Evolutionary conservation across 2,797 vertebrate species (phyloP).

Genomic region (Chromobotia macracanthus): DNA sequence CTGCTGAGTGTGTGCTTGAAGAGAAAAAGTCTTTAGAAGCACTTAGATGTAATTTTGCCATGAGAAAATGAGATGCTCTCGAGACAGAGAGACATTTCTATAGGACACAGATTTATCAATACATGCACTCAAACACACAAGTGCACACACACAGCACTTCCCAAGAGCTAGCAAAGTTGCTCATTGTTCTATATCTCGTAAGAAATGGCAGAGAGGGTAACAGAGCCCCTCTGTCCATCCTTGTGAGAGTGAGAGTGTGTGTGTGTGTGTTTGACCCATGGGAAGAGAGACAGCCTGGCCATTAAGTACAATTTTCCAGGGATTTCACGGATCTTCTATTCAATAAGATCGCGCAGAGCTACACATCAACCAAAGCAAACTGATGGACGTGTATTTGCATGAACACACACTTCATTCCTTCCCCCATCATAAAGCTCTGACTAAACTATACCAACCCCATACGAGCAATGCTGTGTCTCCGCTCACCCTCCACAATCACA

Average conservation of each 20-base stretch:
- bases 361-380: conserved; percentile 39
- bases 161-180: conserved; percentile 36
- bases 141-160: not conserved
- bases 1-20: conserved; percentile 12
- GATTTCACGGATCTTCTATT: conserved; percentile 44
- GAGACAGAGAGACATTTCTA: conserved; percentile 1
- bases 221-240: conserved; percentile 43
- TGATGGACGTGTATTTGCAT: conserved; percentile 18
- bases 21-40: conserved; percentile 22
- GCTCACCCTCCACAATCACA: conserved; percentile 9
- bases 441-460: conserved; percentile 2
- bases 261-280: conserved; percentile 29
- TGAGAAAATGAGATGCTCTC: conserved; percentile 2
- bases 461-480: not conserved
- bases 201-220: conserved; percentile 24
- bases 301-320: conserved; percentile 54
- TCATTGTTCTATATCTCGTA: conserved; percentile 26
- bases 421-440: not conserved
- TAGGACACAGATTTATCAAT: conserved; percentile 4
- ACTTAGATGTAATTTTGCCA: conserved; percentile 25
- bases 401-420: conserved; percentile 10
- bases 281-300: conserved; percentile 15
- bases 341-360: conserved; percentile 1
- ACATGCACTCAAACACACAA: not conserved
- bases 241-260: conserved; percentile 24